Evolutionary conservation across 2,888 invertebrate species (phyloP), one percentile per base, ranked within the genome.

Genomic region (Tetheella fluctuosa): DNA sequence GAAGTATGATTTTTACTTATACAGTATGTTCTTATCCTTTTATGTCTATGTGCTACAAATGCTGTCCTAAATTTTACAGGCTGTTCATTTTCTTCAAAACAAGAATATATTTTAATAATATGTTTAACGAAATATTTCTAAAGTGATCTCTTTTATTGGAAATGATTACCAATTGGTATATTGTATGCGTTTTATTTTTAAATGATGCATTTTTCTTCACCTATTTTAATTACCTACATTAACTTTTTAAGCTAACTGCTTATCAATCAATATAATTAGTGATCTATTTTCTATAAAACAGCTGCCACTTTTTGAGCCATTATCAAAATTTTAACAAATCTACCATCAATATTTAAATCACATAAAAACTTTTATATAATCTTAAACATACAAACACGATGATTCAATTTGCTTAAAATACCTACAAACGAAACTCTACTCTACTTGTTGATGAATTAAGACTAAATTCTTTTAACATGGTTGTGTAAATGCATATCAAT

Each of bases 401-500:
- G 20, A 3, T 2, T n/a, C 20, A 20, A 48, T 20, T 0, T 48
- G 48, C 20, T 42, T 42, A 42, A 20, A n/a, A n/a, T n/a, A 39
- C 39, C 48, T 48, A 48, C 17, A 48, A 42, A 48, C 48, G 48
- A 48, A 10, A 48, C 8, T 0, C 17, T 48, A 48, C 2, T 7
- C 20, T 20, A 48, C 2, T n/a, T 0, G 20, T 20, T 10, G 2
- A 20, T 6, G 10, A 25, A 42, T 23, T 2, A 56, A 62, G 67
- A 77, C 83, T 87, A 87, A 75, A 86, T 84, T 71, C 84, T 74
- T 60, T 82, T 79, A 34, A 77, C 70, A 54, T 79, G 71, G 62
- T 83, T 84, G 63, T 84, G 77, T 85, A 91, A 87, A 88, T 91
- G 94, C 93, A 95, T 94, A 67, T 95, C 95, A 61, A 95, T 93